Conservation (phyloP, 2,113 vertebrate species). For the Gallinago media region DNA sequence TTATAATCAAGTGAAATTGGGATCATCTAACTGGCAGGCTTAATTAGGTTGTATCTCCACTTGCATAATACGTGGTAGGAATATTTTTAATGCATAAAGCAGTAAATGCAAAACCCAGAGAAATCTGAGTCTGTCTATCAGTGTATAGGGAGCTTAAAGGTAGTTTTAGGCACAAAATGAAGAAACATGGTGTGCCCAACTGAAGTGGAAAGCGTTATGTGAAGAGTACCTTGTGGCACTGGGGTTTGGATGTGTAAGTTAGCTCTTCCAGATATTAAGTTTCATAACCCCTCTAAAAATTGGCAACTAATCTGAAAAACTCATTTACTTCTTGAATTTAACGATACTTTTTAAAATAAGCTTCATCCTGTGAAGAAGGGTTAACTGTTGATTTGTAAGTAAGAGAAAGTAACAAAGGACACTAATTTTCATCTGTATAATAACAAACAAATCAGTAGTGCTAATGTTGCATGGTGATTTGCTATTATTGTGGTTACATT, state of each 20-base stretch:
- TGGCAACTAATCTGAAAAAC: background rate
- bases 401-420: background rate
- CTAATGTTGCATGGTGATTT: background rate
- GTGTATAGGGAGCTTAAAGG: background rate
- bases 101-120: background rate
- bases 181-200: background rate
- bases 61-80: background rate
- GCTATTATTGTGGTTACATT: background rate
- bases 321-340: background rate
- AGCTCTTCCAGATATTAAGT: background rate
- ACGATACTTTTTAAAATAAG: background rate
- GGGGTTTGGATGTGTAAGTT: background rate
- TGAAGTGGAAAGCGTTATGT: background rate
- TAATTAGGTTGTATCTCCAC: background rate
- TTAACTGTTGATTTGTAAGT: background rate
- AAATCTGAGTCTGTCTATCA: background rate
- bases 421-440: background rate
- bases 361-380: background rate
- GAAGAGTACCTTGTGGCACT: background rate
- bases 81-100: background rate
- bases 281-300: background rate
- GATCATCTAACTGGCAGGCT: background rate
- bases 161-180: background rate
- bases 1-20: conserved; percentile 8
- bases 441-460: background rate